phyloP scores from a whole-genome alignment of 53 echinoderm and acorn worm species.

The Stichopus horrens region DNA sequence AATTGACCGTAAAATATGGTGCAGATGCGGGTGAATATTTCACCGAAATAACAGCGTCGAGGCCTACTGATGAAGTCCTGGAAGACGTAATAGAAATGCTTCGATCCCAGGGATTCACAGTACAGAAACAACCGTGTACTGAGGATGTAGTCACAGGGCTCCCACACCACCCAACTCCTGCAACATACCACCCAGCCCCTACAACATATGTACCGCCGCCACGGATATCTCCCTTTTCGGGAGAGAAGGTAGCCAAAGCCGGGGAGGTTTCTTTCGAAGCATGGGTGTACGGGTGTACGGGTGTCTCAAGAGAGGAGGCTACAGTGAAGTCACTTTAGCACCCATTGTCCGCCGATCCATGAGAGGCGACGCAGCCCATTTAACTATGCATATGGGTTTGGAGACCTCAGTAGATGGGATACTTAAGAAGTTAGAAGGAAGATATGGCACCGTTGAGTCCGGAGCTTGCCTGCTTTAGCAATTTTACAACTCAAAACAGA shows the following conservation, averaged over 20 bases:
- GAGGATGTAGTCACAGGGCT: no score
- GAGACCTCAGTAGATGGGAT: constrained; percentile 23
- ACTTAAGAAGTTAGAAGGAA: constrained; percentile 45
- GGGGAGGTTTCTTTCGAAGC: constrained; percentile 51
- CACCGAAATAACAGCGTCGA: neutral
- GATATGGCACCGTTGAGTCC: constrained; percentile 50
- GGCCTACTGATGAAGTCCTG: neutral
- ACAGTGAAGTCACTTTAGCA: neutral
- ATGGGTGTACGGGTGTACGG: constrained; percentile 41
- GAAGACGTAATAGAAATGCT: constrained; percentile 5
- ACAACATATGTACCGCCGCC: constrained; percentile 24
- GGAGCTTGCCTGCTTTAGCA: constrained; percentile 54
- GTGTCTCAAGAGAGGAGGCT: constrained; percentile 17
- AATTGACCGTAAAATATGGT: neutral
- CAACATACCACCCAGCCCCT: neutral
- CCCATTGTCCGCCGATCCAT: constrained; percentile 46
- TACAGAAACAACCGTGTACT: no score
- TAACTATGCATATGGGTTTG: constrained; percentile 32
- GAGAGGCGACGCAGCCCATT: constrained; percentile 40
- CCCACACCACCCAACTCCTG: neutral
- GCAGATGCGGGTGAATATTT: neutral
- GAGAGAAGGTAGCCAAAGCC: constrained; percentile 36
- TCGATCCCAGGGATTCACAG: no score
- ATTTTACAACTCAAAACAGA: constrained; percentile 41
- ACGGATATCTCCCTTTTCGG: constrained; percentile 32